Percentiles rank a stretch among this genome's conserved stretches.
Conservation (phyloP, 2,888 invertebrate genomes). For the Germaria angustata region DNA sequence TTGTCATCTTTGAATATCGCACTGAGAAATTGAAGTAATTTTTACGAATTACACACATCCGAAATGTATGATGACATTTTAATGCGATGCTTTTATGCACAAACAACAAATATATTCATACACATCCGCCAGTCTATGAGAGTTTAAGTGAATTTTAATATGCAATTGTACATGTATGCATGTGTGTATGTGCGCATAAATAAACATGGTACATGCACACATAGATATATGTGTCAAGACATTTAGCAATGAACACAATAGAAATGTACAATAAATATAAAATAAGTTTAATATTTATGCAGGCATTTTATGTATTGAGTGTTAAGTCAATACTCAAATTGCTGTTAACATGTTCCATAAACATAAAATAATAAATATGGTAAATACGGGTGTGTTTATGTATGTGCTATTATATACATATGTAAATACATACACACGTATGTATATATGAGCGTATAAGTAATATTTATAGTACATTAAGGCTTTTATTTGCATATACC, state of each 20-base stretch:
- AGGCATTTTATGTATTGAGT: conserved; percentile 23
- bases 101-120: not conserved
- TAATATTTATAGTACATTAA: not conserved
- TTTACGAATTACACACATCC: not conserved
- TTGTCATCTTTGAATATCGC: not conserved
- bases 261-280: conserved; percentile 10
- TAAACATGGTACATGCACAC: not conserved
- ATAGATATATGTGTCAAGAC: conserved; percentile 11
- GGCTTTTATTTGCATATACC: not conserved
- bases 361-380: conserved; percentile 1
- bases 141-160: not conserved
- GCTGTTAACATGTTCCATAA: conserved; percentile 40
- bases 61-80: conserved; percentile 20
- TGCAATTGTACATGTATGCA: not conserved
- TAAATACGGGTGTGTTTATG: no score
- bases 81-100: conserved; percentile 9
- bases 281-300: conserved; percentile 30
- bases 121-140: not conserved
- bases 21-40: not conserved
- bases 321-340: conserved; percentile 44
- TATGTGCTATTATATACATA: no score
- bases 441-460: not conserved
- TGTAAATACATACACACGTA: no score
- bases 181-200: not conserved
- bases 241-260: conserved; percentile 12